These are phyloP conservation scores for Natrix natrix DNA, from an alignment of 2,797 vertebrate genomes.

Conservation along the genomic window DNA sequence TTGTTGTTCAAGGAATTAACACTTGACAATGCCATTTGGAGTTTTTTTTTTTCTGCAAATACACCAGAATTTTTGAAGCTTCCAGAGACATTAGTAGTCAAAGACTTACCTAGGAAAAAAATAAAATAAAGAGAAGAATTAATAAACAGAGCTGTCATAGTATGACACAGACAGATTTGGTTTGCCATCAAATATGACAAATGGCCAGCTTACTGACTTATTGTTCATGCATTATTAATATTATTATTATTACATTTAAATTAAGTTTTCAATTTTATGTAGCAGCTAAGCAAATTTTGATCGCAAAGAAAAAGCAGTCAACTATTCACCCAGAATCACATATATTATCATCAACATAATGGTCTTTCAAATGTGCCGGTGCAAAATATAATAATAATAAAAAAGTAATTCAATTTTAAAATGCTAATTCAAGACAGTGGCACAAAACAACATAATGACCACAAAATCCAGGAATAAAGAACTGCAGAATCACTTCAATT, in stretches of 20 bases:
- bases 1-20: constrained; percentile 14
- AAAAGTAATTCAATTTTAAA: neutral
- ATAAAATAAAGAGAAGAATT: neutral
- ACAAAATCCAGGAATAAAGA: neutral
- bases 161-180: neutral
- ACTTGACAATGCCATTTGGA: neutral
- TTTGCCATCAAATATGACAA: neutral
- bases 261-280: constrained; percentile 16
- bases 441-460: neutral
- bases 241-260: neutral
- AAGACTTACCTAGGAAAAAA: constrained; percentile 70
- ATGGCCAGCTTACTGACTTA: neutral
- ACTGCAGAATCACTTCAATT: neutral
- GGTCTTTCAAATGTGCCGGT: neutral
- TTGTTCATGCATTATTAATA: neutral
- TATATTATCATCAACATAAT: neutral
- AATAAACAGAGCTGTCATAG: constrained; percentile 21
- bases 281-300: constrained; percentile 6
- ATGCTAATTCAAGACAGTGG: neutral
- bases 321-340: neutral
- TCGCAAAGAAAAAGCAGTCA: neutral
- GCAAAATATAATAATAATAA: neutral
- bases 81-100: neutral
- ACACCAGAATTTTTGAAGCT: neutral
- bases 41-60: neutral